Base-by-base conservation (phyloP, 2,113 vertebrate species). In the Bubalus kerabau region DNA sequence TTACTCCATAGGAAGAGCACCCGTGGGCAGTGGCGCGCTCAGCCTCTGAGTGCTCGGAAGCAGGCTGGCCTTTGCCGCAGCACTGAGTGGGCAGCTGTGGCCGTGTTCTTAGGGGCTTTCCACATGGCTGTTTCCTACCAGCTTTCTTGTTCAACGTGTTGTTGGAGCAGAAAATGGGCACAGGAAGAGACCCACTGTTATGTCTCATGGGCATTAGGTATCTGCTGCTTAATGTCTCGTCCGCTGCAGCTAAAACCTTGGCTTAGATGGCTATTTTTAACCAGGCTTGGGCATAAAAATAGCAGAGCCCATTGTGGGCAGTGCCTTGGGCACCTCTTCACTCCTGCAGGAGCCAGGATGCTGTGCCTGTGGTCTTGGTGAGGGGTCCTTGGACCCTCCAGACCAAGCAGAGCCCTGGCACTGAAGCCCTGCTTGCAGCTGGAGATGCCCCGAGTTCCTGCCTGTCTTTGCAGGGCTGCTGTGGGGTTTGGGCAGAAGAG, bases 231-330 rank as follows among this genome's bases (percentile, higher is more conserved):
- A 87, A 50, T 97, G 98, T 98, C 95, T 94, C 95, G 32, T 62
- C 91, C 87, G 97, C 80, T 5, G 76, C 82, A 90, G 98, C 81
- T 96, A 24, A 97, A 97, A 98, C 97, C 98, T 98, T 98, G 67
- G 92, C 98, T 99, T 98, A 98, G 81, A 86, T 2, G 40, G 98
- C 97, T 99, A 99, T 99, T 99, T 99, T 98, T 98, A 98, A 98
- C 88, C 43, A 76, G 94, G 93, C 87, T 3, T 52, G 93, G 96
- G 86, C 0, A 0, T 57, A 19, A 64, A 97, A 30, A 56, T 76
- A 87, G 95, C 93, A 92, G 81, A 98, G 93, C 71, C 92, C 96
- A 76, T 17, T 0, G 1, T 85, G 94, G 80, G 89, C 71, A 24
- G n/a, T 83, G 98, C 93, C 94, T 94, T 90, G 89, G 97, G 74